Percentiles rank a stretch among this genome's conserved stretches.
These are phyloP conservation scores for Pygocentrus nattereri DNA, from an alignment of 2,797 vertebrate genomes.

Conservation along the genomic window DNA sequence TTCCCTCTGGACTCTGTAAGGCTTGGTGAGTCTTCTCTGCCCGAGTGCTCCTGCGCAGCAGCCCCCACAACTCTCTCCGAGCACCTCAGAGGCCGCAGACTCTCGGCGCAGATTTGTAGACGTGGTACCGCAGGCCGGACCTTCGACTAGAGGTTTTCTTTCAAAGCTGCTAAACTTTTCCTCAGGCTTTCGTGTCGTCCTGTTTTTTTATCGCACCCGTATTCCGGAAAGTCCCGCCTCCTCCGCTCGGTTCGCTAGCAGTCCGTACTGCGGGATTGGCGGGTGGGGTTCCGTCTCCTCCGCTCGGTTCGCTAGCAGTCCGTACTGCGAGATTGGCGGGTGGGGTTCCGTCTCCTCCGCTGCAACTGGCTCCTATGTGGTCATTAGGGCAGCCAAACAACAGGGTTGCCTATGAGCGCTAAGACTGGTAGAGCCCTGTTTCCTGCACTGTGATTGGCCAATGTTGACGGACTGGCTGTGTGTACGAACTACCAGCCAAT, in stretches of 20 bases:
- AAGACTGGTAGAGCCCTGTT: background rate
- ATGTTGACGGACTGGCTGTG: background rate
- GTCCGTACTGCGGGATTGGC: background rate
- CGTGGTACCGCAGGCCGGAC: constrained; percentile 71
- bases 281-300: background rate
- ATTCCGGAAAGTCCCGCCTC: background rate
- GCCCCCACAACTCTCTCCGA: background rate
- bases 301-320: background rate
- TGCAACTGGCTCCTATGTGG: background rate
- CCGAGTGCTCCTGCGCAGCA: background rate
- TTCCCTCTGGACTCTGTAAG: background rate
- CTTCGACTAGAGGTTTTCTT: constrained; percentile 5
- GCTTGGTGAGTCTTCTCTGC: rapidly evolving
- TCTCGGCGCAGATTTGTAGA: constrained; percentile 75
- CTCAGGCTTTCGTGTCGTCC: background rate
- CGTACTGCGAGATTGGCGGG: background rate
- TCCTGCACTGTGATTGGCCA: background rate
- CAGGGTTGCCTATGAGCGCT: background rate
- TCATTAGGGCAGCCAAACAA: background rate
- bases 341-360: background rate
- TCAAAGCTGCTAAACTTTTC: constrained; percentile 30
- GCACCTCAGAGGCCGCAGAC: constrained; percentile 58
- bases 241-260: background rate
- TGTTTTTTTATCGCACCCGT: background rate
- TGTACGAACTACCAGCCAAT: background rate